Evolutionary conservation across 2,888 invertebrate species (phyloP), one percentile per base, ranked within the genome.

Genomic region (Tetrapedia diversipes): DNA sequence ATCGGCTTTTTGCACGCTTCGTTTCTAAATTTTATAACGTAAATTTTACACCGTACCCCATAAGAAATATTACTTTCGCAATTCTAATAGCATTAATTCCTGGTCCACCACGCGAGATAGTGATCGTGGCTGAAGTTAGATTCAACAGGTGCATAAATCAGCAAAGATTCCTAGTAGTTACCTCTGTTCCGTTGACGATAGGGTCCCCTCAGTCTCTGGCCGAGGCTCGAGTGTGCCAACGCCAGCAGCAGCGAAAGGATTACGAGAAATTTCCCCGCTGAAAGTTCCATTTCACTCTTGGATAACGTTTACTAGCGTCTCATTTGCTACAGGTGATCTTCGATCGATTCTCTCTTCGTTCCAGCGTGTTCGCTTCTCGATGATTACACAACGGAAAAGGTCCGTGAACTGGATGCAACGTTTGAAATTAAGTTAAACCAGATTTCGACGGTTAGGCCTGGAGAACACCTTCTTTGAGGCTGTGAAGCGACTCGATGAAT

Each of bases 241-340:
- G 73, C 75, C 56, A 85, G 72, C 69, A 87, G 70, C 19, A 87
- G 77, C 77, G 85, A 54, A 27, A 82, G 70, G 75, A 84, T 75
- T 73, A 80, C 54, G 60, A 85, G 66, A 68, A 82, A 59, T 66
- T 77, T 76, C 68, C 81, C 76, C 74, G 71, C 56, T 57, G 79
- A 73, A 80, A 75, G 84, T 80, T 64, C 82, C 87, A 87, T 87
- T 76, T 80, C 83, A 81, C 79, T 81, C 65, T 54, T 60, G 60
- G 32, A 29, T 34, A 37, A 68, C 69, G 77, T 79, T 77, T 54
- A 77, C 74, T 56, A 72, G 39, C 77, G 78, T 64, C 57, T 84
- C 83, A 82, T 86, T 82, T 74, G 82, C 66, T 57, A 49, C 64
- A 29, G 6, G 32, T 39, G 59, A 57, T 59, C 34, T 43, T 27